Conservation (phyloP, 92 coral and sea anemone species). For the Muricea muricata region DNA sequence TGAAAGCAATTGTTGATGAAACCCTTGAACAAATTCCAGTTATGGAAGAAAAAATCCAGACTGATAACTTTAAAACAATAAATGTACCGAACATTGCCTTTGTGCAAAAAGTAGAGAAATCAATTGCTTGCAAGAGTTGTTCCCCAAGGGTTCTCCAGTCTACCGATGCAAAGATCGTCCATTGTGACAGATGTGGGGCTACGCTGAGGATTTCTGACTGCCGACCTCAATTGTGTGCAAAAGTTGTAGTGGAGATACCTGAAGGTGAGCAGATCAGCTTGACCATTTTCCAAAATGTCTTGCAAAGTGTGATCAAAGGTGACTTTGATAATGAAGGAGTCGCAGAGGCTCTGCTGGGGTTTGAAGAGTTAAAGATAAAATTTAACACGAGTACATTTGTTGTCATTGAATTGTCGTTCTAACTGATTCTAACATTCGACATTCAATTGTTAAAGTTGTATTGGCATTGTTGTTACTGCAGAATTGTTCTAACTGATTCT, state of each 20-base stretch:
- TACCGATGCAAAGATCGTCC: neutral
- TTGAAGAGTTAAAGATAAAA: slow-evolving; percentile 12
- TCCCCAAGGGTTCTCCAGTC: slow-evolving; percentile 12
- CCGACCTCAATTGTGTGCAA: neutral
- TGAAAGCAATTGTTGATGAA: slow-evolving; percentile 22
- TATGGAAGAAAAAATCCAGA: neutral
- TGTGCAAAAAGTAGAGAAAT: neutral
- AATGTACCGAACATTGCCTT: neutral
- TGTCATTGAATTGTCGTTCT: too few relatives aligned
- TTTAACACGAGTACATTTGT: slow-evolving; percentile 14
- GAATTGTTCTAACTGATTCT: too few relatives aligned
- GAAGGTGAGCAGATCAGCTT: slow-evolving; percentile 17
- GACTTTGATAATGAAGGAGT: neutral
- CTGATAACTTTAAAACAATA: slow-evolving; percentile 27
- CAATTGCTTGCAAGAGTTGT: slow-evolving; percentile 19
- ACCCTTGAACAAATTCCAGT: slow-evolving; percentile 1
- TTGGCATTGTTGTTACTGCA: too few relatives aligned
- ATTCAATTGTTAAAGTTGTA: too few relatives aligned
- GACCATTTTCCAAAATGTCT: neutral
- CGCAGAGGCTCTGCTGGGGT: slow-evolving; percentile 16
- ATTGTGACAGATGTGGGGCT: slow-evolving; percentile 12
- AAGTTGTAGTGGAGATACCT: neutral
- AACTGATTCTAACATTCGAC: too few relatives aligned
- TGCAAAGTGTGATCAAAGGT: neutral
- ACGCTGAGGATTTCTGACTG: slow-evolving; percentile 13